phyloP scores from a whole-genome alignment of 2,113 vertebrate genomes.

The Vulpes vulpes region DNA sequence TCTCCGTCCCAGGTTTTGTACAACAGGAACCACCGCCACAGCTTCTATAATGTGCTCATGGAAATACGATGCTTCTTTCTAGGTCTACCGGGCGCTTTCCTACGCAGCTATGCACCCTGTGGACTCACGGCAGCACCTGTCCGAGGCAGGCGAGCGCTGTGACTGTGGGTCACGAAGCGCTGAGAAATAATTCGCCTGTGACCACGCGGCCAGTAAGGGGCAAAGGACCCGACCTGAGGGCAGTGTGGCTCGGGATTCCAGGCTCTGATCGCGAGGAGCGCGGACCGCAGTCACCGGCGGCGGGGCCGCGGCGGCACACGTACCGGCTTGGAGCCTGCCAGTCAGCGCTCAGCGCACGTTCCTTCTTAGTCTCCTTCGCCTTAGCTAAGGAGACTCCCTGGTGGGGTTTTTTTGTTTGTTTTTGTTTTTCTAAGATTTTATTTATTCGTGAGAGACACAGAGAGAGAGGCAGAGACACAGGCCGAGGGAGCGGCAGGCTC shows the following conservation, averaged over 20 bases:
- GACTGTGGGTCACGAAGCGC: not conserved
- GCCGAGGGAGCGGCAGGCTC: too few relatives aligned
- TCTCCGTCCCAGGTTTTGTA: constrained; percentile 30
- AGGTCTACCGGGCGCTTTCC: not conserved
- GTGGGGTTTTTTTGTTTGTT: too few relatives aligned
- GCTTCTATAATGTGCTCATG: not conserved
- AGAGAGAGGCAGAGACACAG: too few relatives aligned
- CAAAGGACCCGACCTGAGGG: not conserved
- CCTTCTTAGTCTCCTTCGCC: not conserved
- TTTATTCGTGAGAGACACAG: too few relatives aligned
- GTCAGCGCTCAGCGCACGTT: not conserved
- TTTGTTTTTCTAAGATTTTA: too few relatives aligned
- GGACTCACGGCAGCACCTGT: not conserved
- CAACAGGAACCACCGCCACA: constrained; percentile 7
- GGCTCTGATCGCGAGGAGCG: not conserved
- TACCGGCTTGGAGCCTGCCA: not conserved
- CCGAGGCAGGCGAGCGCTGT: not conserved
- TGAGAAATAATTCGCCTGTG: constrained; percentile 6
- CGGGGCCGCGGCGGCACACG: not conserved
- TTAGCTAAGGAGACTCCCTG: not conserved
- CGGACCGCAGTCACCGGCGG: not conserved
- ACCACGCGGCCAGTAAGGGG: not conserved
- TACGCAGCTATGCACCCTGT: not conserved
- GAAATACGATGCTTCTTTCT: not conserved
- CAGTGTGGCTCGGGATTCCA: not conserved